Evolutionary conservation across 2,888 invertebrate genomes (phyloP).

Genomic region (Byasa hedistus): DNA sequence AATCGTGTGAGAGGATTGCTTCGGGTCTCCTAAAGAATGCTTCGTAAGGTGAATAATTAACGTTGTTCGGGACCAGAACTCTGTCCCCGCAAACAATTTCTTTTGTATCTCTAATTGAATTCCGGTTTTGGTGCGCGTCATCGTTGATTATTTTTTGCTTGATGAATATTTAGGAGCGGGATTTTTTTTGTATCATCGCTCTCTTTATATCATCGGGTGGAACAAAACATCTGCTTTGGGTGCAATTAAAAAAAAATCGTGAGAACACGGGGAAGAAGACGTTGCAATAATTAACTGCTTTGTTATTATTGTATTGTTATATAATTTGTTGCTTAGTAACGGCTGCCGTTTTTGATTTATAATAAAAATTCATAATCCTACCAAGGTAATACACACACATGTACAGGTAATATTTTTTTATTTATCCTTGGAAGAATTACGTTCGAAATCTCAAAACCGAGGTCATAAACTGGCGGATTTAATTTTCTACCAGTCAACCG

Average conservation of each 20-base stretch:
- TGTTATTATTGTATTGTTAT: constrained; percentile 44
- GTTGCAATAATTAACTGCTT: constrained; percentile 56
- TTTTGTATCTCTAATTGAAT: constrained; percentile 74
- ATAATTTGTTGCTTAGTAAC: constrained; percentile 29
- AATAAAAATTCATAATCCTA: no score
- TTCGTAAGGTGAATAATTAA: constrained; percentile 68
- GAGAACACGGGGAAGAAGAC: constrained; percentile 65
- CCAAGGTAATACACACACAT: no score
- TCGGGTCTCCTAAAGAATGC: constrained; percentile 47
- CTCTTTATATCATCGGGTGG: constrained; percentile 57
- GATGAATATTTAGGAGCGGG: constrained; percentile 62
- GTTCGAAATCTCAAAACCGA: no score
- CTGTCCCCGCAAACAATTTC: constrained; percentile 68
- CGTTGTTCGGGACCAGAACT: constrained; percentile 62
- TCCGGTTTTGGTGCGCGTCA: constrained; percentile 75
- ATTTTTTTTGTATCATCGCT: constrained; percentile 54
- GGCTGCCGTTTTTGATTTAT: no score
- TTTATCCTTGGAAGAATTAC: no score
- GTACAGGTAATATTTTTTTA: no score
- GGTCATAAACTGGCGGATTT: no score
- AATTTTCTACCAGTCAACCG: no score
- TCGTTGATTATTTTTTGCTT: constrained; percentile 65
- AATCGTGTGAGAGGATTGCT: constrained; percentile 62
- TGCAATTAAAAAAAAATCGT: constrained; percentile 76
- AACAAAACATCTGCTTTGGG: constrained; percentile 68